Conservation (phyloP, 2,113 vertebrate genomes). For the Platysteira castanea region DNA sequence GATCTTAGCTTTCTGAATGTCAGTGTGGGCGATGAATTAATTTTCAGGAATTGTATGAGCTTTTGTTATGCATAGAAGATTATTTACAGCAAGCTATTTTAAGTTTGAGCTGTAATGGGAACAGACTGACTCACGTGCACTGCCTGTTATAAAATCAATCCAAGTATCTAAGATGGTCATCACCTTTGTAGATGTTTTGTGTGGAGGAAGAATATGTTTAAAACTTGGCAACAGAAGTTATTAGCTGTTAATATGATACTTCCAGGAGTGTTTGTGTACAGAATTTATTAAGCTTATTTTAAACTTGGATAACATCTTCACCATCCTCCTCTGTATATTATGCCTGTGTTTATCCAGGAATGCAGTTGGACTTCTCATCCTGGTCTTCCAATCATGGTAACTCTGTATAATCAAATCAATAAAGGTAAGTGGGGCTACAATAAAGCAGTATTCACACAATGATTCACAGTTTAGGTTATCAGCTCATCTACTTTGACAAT, state of each 20-base stretch:
- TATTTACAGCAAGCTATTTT: constrained; percentile 62
- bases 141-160: constrained; percentile 14
- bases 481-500: neutral
- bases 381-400: neutral
- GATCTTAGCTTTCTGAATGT: neutral
- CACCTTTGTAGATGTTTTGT: constrained; percentile 30
- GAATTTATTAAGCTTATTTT: constrained; percentile 9
- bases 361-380: neutral
- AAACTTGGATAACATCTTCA: neutral
- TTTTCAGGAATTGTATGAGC: neutral
- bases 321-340: neutral
- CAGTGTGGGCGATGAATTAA: constrained; percentile 16
- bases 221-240: constrained; percentile 6
- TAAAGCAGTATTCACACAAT: neutral
- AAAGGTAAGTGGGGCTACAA: neutral
- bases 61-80: constrained; percentile 46
- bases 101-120: constrained; percentile 21
- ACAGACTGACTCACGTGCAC: constrained; percentile 24
- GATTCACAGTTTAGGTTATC: neutral
- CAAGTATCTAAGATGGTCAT: constrained; percentile 28
- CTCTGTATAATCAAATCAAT: neutral
- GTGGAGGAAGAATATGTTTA: constrained; percentile 11
- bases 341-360: neutral
- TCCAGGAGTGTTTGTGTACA: constrained; percentile 21
- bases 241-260: constrained; percentile 8